phyloP scores from a whole-genome alignment of 2,797 vertebrate species.

The Pseudocheirus occidentalis region DNA sequence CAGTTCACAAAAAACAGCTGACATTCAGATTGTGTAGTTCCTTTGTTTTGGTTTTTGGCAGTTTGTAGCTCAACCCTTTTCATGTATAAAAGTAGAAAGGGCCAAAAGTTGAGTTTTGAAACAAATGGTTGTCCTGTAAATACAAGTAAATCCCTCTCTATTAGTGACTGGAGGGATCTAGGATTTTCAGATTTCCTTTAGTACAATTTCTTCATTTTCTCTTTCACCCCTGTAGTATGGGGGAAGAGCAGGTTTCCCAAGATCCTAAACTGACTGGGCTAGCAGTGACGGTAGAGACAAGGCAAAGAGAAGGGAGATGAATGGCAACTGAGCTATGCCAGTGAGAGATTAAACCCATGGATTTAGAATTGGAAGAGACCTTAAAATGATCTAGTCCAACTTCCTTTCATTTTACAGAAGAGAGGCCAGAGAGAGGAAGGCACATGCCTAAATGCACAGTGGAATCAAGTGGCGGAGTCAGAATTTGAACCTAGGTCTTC shows the following conservation, averaged over 20 bases:
- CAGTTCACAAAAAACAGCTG: background rate
- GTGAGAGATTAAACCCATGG: background rate
- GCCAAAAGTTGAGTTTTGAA: background rate
- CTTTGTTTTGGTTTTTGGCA: background rate
- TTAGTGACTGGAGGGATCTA: background rate
- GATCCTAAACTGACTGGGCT: background rate
- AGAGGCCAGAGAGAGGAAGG: background rate
- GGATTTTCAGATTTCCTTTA: background rate
- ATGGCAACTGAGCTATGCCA: background rate
- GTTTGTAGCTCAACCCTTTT: no score
- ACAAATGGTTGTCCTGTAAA: background rate
- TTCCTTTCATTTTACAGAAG: background rate
- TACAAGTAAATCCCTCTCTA: background rate
- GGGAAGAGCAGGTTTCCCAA: background rate
- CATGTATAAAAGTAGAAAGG: no score
- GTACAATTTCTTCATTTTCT: background rate
- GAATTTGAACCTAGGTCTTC: background rate
- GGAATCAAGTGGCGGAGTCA: background rate
- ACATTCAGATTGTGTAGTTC: background rate
- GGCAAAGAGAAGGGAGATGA: background rate
- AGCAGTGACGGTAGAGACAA: background rate
- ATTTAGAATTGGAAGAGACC: background rate
- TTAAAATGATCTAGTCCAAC: background rate
- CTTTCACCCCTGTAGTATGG: background rate
- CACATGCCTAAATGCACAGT: background rate